Base-by-base conservation (phyloP, 1,140 invertebrate species). In the Gonatopus flavifemur region DNA sequence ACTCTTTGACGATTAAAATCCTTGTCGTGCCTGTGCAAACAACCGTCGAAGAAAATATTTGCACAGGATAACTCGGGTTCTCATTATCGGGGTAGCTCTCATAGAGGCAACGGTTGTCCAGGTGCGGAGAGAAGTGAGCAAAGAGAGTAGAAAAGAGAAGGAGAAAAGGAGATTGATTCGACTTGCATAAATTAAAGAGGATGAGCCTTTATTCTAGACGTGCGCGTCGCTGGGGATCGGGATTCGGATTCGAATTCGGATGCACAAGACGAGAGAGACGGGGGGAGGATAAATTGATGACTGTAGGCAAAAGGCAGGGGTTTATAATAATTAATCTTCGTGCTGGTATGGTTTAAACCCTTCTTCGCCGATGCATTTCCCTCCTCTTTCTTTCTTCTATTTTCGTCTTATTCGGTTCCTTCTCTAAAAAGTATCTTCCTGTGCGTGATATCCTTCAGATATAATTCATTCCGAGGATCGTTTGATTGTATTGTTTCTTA, bases 111-210 rank as follows among this genome's bases (percentile, higher is more conserved):
- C 59, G 59, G 59, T 62, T 59, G 42, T 52, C 62, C 64, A 66
- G 64, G 62, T 66, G 64, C 62, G 25, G 25, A 20, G 24, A 19
- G 40, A 42, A 28, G 37, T 19, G 43, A 43, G 15, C 21, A 15
- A 48, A 32, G 21, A 35, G 39, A 19, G 49, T 24, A 37, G 51
- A 40, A 25, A 15, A 36, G 39, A 25, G 16, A 55, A 44, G 46
- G 54, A 35, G 42, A 44, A 47, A 42, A 45, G 59, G 69, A 74
- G 72, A 76, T 76, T 76, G 72, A 76, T 76, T 76, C 70, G 71
- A 74, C 63, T 74, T 75, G 72, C 71, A 76, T 76, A 76, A 74
- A 76, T 76, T 76, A 76, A 69, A 73, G 64, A 71, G 72, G 67
- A 75, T 69, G 69, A 70, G 64, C 64, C 69, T 73, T 73, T 69